Evolutionary conservation across 2,797 vertebrate genomes (phyloP), one percentile per base, ranked within the genome.

Genomic region (Eulemur albifrons): DNA sequence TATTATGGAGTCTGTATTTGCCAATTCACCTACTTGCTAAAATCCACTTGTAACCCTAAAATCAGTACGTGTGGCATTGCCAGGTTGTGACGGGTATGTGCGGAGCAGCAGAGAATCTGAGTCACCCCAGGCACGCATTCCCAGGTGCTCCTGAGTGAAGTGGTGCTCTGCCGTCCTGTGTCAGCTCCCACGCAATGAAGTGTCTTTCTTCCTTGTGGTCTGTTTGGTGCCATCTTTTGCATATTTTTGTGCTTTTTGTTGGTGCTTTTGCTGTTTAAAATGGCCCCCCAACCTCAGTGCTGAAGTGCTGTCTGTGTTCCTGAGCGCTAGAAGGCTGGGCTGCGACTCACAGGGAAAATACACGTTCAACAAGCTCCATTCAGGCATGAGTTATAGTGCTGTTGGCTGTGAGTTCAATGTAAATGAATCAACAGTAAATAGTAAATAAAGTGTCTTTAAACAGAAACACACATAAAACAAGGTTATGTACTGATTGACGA

Each of bases 21-120:
- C 63, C 9, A 79, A 48, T 67, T 61, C 9, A 10, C 50, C 48
- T 73, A 3, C 40, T 54, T n/a, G 15, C 48, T 69, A 25, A 48
- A 77, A 54, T 69, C 45, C 79, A n/a, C 72, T 20, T 72, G 4
- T 50, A 30, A 50, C 45, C 45, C 13, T 82, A 43, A 92, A 57
- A 50, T 67, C 52, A 59, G 7, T 17, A 52, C 32, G 15, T 38
- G 2, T 0, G 45, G 21, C 3, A 30, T 43, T 69, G 20, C 20
- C 21, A n/a, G 76, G 75, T 40, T 35, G 38, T 57, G 17, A n/a
- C 1, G 9, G 67, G 1, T 3, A 27, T 0, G 0, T 1, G 8
- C 48, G 18, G 77, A n/a, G 82, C 15, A n/a, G 76, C 0, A 1
- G 38, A 11, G 21, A 18, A 10, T 30, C n/a, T 38, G 82, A 73